Base-by-base conservation (phyloP, 1,140 invertebrate genomes). In the Tetragonula clypearis region DNA sequence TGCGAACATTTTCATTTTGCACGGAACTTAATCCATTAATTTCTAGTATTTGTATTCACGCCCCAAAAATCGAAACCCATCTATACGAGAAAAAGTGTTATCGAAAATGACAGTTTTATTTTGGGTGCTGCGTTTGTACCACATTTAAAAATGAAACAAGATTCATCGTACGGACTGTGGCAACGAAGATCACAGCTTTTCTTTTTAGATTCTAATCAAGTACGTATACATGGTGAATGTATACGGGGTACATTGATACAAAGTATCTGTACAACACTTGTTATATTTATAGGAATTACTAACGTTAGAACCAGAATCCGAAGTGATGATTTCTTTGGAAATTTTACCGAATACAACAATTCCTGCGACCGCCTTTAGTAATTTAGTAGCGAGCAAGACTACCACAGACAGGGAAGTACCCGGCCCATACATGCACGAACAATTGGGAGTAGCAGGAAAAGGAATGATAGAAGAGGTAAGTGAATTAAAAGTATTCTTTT, bases 21-120 rank as follows among this genome's bases (percentile, higher is more conserved):
- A 71, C 65, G 17, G 1, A 17, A 76, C 15, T 41, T 35, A 76
- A 78, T 14, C 5, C 58, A 49, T 73, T 88, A 69, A 79, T 88
- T 91, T 53, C 88, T n/a, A 96, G 96, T 97, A 72, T 96, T 95
- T 86, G 94, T 97, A 41, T 97, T 97, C 91, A 95, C 95, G 84
- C 96, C 96, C 55, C 95, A 93, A 85, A 95, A 94, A 65, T 92
- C 95, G n/a, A 91, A 93, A 82, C 95, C 95, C 2, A 84, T 96
- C 26, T 96, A 96, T 87, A 93, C 91, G 55, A 95, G 94, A 76
- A 91, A 93, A 49, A 93, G 95, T 75, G 73, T 96, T 41, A 92
- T 95, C 11, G 93, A 95, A 72, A 93, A 95, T 49, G 82, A 92
- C 53, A 92, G 92, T 86, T 87, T 90, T 17, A 89, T 96, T 58